phyloP scores from a whole-genome alignment of 2,113 vertebrate species.

The Scartelaos histophorus region DNA sequence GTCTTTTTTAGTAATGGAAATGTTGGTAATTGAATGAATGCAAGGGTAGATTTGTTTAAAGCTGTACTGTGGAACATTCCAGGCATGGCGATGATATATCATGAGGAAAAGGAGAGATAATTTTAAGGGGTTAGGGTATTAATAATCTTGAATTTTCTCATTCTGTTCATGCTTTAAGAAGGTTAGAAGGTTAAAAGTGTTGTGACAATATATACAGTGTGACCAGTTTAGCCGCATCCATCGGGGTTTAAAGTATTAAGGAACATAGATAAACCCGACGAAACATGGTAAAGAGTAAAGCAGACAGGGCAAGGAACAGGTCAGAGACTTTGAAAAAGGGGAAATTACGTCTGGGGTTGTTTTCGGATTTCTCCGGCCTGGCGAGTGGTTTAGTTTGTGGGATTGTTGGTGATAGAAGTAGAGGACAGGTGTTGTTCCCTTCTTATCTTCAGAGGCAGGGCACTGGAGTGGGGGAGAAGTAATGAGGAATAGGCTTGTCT shows the following conservation, averaged over 20 bases:
- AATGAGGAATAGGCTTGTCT: conserved; percentile 66
- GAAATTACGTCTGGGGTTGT: conserved; percentile 34
- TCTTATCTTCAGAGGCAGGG: conserved; percentile 69
- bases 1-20: no score
- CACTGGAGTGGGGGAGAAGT: conserved; percentile 41
- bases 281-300: conserved; percentile 5
- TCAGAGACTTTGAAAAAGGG: conserved; percentile 1
- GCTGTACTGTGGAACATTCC: no score
- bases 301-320: conserved; percentile 2
- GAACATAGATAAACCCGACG: conserved; percentile 3
- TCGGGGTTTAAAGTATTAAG: neutral
- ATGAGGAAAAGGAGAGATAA: no score
- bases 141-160: no score
- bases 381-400: conserved; percentile 20
- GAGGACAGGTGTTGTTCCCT: conserved; percentile 59
- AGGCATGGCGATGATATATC: no score
- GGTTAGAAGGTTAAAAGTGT: no score
- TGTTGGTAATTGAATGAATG: no score
- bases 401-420: conserved; percentile 49
- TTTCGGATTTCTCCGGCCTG: conserved; percentile 22
- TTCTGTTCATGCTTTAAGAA: no score
- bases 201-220: no score
- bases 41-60: no score
- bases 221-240: neutral
- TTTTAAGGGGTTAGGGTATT: no score